Evolutionary conservation across 1,140 invertebrate genomes (phyloP).

Genomic region (Ostrea edulis): DNA sequence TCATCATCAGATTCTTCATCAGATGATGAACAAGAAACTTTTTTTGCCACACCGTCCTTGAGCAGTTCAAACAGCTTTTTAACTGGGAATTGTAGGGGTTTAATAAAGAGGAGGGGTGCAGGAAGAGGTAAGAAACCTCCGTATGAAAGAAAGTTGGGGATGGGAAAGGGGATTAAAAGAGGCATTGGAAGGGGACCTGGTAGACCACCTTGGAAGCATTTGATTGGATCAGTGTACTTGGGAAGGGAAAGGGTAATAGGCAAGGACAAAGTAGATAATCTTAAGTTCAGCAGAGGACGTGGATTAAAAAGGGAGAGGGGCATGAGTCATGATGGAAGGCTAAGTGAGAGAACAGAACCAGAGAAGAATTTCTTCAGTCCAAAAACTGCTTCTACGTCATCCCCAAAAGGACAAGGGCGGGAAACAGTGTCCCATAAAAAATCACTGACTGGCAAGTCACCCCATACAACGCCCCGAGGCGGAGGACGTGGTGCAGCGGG

Average conservation of each 20-base stretch:
- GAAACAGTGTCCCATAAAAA: slow-evolving; percentile 42
- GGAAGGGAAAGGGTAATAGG: slow-evolving; percentile 15
- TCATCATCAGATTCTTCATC: neutral
- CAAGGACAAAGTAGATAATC: neutral
- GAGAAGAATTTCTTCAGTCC: slow-evolving; percentile 43
- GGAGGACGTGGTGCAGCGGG: slow-evolving; percentile 63
- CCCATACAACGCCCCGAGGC: slow-evolving; percentile 49
- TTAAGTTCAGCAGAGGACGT: slow-evolving; percentile 44
- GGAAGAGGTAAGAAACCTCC: slow-evolving; percentile 43
- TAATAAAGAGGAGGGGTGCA: slow-evolving; percentile 55
- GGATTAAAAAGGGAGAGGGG: slow-evolving; percentile 59
- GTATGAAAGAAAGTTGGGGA: slow-evolving; percentile 35
- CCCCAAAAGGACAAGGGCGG: slow-evolving; percentile 42
- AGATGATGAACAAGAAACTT: slow-evolving; percentile 28
- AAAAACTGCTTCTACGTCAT: slow-evolving; percentile 40
- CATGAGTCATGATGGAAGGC: slow-evolving; percentile 46
- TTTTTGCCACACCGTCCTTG: neutral
- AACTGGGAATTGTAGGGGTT: slow-evolving; percentile 11
- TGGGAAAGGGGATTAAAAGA: slow-evolving; percentile 44
- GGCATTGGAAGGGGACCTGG: slow-evolving; percentile 49
- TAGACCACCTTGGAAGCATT: slow-evolving; percentile 41
- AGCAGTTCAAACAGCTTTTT: neutral
- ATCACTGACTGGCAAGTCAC: slow-evolving; percentile 29
- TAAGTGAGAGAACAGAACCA: slow-evolving; percentile 20
- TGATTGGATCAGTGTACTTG: slow-evolving; percentile 21